A percentile compares a stretch with the other conserved stretches of the same genome.
Conservation (phyloP, 2,888 invertebrate species). For the Tetanocera ferruginea region DNA sequence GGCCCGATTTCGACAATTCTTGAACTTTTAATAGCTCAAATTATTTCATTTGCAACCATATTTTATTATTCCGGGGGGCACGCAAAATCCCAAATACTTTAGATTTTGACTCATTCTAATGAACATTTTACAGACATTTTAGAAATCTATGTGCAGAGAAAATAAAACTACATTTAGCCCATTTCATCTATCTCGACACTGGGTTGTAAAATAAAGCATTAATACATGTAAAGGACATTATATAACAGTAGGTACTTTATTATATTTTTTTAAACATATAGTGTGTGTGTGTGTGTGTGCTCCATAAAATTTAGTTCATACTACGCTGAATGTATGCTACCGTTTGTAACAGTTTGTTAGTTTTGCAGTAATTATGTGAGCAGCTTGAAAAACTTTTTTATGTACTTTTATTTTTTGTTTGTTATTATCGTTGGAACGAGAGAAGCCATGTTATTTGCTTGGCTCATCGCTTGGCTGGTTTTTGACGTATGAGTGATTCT, state of each 20-base stretch:
- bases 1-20: no score
- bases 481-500: not conserved
- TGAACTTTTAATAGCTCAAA: no score
- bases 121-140: no score
- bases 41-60: no score
- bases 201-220: not conserved
- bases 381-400: not conserved
- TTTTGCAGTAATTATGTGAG: conserved; percentile 21
- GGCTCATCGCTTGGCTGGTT: not conserved
- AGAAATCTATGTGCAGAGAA: no score
- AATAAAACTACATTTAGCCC: no score
- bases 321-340: not conserved
- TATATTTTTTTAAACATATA: no score
- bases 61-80: no score
- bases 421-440: not conserved
- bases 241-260: no score
- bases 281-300: not conserved
- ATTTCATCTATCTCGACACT: not conserved
- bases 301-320: not conserved
- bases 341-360: not conserved
- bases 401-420: not conserved
- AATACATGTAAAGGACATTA: not conserved
- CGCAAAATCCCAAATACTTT: no score
- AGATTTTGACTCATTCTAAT: no score
- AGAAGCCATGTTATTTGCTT: not conserved